Percentiles rank a stretch among this genome's conserved stretches.
Evolutionary conservation across 2,113 vertebrate genomes (phyloP).

Genomic region (Cygnus buccinator): DNA sequence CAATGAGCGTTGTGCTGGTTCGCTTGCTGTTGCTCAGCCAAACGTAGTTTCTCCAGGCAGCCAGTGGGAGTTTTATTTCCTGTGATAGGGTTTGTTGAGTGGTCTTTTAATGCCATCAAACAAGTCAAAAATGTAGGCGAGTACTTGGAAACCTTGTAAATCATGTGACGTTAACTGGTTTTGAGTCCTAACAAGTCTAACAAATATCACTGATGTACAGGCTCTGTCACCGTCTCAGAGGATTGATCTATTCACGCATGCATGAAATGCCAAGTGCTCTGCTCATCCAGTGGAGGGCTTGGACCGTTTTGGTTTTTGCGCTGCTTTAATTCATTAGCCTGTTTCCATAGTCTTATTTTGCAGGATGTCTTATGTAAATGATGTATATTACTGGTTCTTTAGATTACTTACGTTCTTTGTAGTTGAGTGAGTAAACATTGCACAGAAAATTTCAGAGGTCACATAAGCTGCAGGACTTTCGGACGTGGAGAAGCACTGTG

Average conservation of each 20-base stretch:
- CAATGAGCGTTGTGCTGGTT: not conserved
- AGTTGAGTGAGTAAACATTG: slow-evolving; percentile 28
- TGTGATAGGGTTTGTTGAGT: not conserved
- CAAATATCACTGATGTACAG: not conserved
- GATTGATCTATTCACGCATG: accelerated
- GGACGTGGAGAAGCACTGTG: not conserved
- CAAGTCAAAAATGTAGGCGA: not conserved
- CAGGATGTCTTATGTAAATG: not conserved
- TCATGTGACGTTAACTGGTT: not conserved
- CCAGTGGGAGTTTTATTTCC: not conserved
- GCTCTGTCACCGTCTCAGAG: not conserved
- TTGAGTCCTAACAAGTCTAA: accelerated
- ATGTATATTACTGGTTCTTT: not conserved
- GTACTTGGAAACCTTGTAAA: not conserved
- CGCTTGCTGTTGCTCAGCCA: not conserved
- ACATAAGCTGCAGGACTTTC: not conserved
- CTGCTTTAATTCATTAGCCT: not conserved
- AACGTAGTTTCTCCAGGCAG: not conserved
- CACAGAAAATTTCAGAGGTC: not conserved
- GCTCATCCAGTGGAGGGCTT: accelerated
- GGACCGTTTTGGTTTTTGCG: not conserved
- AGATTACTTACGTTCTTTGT: slow-evolving; percentile 1
- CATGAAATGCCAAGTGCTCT: accelerated
- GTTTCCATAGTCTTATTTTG: not conserved
- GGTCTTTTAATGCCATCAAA: not conserved